Conservation (phyloP, 2,888 invertebrate genomes). For the Amaurobius ferox region DNA sequence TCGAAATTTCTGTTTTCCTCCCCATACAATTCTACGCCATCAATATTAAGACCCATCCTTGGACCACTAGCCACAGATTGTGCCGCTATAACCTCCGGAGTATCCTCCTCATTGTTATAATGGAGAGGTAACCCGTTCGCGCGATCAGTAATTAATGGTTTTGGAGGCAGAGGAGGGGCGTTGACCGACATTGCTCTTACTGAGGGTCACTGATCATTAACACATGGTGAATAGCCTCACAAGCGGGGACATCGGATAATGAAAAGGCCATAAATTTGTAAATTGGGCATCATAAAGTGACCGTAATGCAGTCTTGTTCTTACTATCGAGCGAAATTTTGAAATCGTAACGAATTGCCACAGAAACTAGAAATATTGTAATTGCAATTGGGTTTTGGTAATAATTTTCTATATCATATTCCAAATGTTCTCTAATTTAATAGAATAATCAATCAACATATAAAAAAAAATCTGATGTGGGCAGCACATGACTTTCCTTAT, state of each 20-base stretch:
- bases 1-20: too few relatives aligned
- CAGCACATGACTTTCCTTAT: too few relatives aligned
- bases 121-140: not conserved
- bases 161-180: not conserved
- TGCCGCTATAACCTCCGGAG: too few relatives aligned
- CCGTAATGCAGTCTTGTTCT: not conserved
- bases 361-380: too few relatives aligned
- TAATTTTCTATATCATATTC: too few relatives aligned
- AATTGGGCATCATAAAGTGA: constrained; percentile 2
- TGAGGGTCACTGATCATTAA: constrained; percentile 10
- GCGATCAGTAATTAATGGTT: constrained; percentile 16
- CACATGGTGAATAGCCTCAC: constrained; percentile 1
- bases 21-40: too few relatives aligned
- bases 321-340: too few relatives aligned
- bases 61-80: constrained; percentile 11
- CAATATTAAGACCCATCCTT: not conserved
- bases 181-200: constrained; percentile 10
- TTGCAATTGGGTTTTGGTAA: too few relatives aligned
- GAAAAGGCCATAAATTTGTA: constrained; percentile 18
- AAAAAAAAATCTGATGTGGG: too few relatives aligned
- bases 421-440: too few relatives aligned
- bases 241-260: constrained; percentile 7
- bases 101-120: constrained; percentile 4
- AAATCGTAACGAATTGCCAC: too few relatives aligned
- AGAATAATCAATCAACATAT: too few relatives aligned